These are phyloP conservation scores for Spicauda simplicius DNA, from an alignment of 2,888 invertebrate species.

Conservation along the genomic window DNA sequence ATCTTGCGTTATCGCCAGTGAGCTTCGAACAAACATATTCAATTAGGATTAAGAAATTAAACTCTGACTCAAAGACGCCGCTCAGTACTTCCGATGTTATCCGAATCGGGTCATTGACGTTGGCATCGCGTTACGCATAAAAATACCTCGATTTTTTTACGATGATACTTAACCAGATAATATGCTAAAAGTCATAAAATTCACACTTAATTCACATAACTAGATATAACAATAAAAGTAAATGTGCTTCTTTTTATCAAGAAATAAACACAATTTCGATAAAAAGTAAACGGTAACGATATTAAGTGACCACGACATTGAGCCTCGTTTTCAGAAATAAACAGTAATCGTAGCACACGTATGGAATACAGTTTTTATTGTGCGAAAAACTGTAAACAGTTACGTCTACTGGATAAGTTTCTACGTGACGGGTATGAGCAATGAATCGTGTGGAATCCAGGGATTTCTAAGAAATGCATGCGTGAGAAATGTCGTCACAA, in stretches of 20 bases:
- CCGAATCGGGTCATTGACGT: slow-evolving; percentile 64
- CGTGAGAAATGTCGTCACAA: slow-evolving; percentile 58
- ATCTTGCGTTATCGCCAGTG: slow-evolving; percentile 66
- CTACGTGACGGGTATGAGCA: slow-evolving; percentile 37
- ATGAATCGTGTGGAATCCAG: slow-evolving; percentile 21
- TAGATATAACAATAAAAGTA: slow-evolving; percentile 4
- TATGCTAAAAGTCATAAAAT: slow-evolving; percentile 14
- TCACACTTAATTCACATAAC: slow-evolving; percentile 23
- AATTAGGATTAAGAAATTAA: slow-evolving; percentile 84
- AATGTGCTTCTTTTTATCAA: slow-evolving; percentile 4
- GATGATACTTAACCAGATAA: slow-evolving; percentile 19
- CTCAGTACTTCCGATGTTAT: slow-evolving; percentile 61
- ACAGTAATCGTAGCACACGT: slow-evolving; percentile 43
- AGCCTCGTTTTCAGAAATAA: slow-evolving; percentile 12
- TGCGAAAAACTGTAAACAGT: slow-evolving; percentile 48
- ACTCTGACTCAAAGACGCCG: slow-evolving; percentile 71
- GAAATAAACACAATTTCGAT: slow-evolving; percentile 6
- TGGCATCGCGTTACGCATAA: slow-evolving; percentile 61
- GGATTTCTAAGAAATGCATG: slow-evolving; percentile 45
- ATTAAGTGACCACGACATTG: not conserved
- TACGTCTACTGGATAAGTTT: slow-evolving; percentile 37
- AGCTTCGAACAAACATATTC: slow-evolving; percentile 78
- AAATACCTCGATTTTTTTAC: slow-evolving; percentile 44
- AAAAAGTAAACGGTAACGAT: slow-evolving; percentile 15
- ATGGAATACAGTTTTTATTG: slow-evolving; percentile 55